phyloP scores from a whole-genome alignment of 2,113 vertebrate species.

The Trichechus manatus region DNA sequence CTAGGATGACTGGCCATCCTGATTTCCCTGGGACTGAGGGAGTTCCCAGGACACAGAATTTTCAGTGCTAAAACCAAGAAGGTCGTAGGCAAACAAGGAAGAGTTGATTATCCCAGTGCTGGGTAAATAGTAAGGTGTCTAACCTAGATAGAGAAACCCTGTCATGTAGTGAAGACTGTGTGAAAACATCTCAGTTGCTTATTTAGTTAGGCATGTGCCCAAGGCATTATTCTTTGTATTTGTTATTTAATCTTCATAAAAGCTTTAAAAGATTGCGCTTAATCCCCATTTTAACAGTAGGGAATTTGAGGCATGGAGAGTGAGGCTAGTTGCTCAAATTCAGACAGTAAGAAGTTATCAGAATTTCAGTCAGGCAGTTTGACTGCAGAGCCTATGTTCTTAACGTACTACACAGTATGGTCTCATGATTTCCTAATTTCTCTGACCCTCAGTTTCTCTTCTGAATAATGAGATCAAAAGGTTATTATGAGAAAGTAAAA shows the following conservation, averaged over 20 bases:
- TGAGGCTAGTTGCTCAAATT: neutral
- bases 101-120: neutral
- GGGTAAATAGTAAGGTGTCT: constrained; percentile 15
- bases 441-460: neutral
- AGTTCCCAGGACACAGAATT: neutral
- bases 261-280: neutral
- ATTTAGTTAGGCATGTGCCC: neutral
- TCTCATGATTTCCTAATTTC: neutral
- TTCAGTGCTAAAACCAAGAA: neutral
- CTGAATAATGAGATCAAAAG: neutral
- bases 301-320: neutral
- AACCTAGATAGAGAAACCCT: neutral
- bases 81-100: neutral
- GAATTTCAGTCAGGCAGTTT: neutral
- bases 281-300: neutral
- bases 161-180: neutral
- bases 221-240: neutral
- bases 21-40: neutral
- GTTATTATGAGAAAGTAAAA: neutral
- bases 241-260: neutral
- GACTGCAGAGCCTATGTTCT: neutral
- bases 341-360: neutral
- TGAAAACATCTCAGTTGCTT: neutral
- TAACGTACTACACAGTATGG: neutral
- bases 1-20: neutral